Evolutionary conservation across 2,888 invertebrate genomes (phyloP).

Genomic region (Leptinotarsa juncta): DNA sequence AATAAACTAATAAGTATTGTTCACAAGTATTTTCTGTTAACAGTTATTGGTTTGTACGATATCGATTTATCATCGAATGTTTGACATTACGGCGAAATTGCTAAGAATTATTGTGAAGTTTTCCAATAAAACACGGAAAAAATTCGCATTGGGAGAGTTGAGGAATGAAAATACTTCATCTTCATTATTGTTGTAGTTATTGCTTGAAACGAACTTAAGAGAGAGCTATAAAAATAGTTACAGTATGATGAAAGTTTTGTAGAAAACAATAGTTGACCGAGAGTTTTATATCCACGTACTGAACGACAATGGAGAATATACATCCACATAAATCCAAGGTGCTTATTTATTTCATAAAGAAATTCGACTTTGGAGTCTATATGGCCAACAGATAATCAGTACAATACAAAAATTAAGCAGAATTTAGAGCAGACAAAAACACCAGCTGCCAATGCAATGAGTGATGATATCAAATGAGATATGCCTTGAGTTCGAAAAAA

Average conservation of each 20-base stretch:
- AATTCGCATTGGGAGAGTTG: neutral
- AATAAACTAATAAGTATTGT: no score
- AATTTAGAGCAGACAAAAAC: no score
- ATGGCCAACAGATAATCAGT: no score
- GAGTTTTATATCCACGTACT: neutral
- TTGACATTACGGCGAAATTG: neutral
- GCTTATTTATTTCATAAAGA: no score
- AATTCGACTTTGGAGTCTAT: no score
- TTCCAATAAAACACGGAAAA: neutral
- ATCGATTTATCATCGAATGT: neutral
- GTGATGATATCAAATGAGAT: no score
- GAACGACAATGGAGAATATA: no score
- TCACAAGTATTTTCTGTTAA: neutral
- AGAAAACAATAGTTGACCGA: neutral
- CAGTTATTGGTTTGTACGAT: neutral
- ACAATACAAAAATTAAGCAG: no score
- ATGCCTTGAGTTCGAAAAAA: no score
- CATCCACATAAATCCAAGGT: no score
- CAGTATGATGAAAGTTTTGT: neutral
- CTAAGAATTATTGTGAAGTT: neutral
- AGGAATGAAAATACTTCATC: neutral
- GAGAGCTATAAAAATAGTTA: neutral
- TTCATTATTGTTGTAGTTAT: neutral
- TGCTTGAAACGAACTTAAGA: neutral
- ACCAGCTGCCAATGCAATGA: no score